Conservation (phyloP, 2,888 invertebrate species). For the Vannuccia rotundouncinata region DNA sequence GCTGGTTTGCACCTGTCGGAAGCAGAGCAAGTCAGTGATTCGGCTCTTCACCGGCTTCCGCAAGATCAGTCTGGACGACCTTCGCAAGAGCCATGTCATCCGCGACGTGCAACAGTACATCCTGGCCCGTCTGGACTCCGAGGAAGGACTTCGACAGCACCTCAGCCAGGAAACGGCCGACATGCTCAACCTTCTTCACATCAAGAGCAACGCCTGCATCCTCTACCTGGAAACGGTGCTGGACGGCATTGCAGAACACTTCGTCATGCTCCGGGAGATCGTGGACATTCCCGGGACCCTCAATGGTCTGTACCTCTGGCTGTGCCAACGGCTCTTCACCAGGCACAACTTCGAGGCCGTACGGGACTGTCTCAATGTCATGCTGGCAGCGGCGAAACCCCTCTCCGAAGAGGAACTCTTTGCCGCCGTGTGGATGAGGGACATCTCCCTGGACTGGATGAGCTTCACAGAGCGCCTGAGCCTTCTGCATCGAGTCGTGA, state of each 20-base stretch:
- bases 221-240: conserved; percentile 65
- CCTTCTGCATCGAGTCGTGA: neutral
- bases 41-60: conserved; percentile 72
- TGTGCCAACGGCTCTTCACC: conserved; percentile 83
- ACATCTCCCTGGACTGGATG: neutral
- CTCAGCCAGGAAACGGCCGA: conserved; percentile 85
- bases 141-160: conserved; percentile 77
- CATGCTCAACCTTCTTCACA: conserved; percentile 84
- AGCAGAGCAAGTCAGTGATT: conserved; percentile 70
- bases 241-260: conserved; percentile 84
- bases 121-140: conserved; percentile 73
- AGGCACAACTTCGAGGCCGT: conserved; percentile 68
- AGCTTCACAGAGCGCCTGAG: neutral
- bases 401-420: conserved; percentile 61
- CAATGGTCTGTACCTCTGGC: conserved; percentile 86
- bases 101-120: conserved; percentile 92
- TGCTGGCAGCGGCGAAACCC: conserved; percentile 77
- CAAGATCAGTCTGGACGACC: conserved; percentile 80
- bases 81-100: conserved; percentile 71
- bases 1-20: conserved; percentile 72
- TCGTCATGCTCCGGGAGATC: conserved; percentile 78
- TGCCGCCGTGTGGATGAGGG: conserved; percentile 59
- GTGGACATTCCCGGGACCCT: conserved; percentile 87
- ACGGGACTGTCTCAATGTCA: conserved; percentile 68
- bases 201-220: conserved; percentile 78